These are phyloP conservation scores for Bellardia pandia DNA, from an alignment of 2,888 invertebrate species.

Conservation along the genomic window DNA sequence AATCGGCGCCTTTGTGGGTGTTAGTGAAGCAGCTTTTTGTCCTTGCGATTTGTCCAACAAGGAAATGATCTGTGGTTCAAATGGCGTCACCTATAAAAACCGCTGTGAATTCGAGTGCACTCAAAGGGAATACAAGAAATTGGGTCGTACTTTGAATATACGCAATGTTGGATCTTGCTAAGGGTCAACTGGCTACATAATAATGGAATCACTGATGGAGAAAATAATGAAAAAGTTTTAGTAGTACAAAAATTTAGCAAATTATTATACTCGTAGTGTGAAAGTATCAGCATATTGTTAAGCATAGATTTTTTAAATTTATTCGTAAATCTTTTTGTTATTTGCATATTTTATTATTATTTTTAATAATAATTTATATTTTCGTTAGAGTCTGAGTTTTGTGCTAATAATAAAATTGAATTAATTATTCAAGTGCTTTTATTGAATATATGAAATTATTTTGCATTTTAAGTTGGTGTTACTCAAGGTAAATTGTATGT, in stretches of 20 bases:
- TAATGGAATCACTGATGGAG: not conserved
- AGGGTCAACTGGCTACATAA: conserved; percentile 18
- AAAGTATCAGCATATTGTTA: not conserved
- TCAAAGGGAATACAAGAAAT: conserved; percentile 79
- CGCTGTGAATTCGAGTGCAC: conserved; percentile 98
- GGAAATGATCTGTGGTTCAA: conserved; percentile 95
- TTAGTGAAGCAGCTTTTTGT: conserved; percentile 86
- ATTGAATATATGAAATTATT: not conserved
- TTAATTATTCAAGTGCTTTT: conserved; percentile 45
- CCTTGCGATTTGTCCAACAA: conserved; percentile 91
- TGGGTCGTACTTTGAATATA: conserved; percentile 78
- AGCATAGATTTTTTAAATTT: conserved; percentile 16
- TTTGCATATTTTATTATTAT: conserved; percentile 13
- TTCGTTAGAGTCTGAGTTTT: not conserved
- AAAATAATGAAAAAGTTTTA: not conserved
- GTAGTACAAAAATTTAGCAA: not conserved
- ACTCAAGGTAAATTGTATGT: conserved; percentile 14
- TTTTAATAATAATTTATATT: not conserved
- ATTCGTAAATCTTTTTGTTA: not conserved
- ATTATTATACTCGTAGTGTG: not conserved
- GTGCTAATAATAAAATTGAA: conserved; percentile 21
- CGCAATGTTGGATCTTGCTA: conserved; percentile 77
- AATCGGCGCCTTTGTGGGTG: conserved; percentile 70
- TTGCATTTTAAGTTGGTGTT: conserved; percentile 7
- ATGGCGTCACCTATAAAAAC: conserved; percentile 96